phyloP scores from a whole-genome alignment of 2,113 vertebrate genomes.

The Ascaphus truei region DNA sequence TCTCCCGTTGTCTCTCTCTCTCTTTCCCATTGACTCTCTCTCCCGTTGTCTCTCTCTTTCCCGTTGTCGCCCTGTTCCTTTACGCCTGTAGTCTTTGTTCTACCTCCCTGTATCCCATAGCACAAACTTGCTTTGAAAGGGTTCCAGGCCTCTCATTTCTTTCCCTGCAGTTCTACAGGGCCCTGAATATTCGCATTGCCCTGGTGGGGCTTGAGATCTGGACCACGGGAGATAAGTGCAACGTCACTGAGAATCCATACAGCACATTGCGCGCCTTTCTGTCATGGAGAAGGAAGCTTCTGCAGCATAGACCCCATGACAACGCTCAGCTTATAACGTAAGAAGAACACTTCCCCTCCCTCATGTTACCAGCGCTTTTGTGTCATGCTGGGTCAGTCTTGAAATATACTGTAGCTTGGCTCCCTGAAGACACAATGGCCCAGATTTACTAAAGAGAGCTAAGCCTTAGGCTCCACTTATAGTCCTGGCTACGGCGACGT shows the following conservation, averaged over 20 bases:
- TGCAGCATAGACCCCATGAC: conserved; percentile 77
- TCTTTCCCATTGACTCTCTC: neutral
- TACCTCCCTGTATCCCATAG: too few species aligned
- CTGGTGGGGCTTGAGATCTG: conserved; percentile 91
- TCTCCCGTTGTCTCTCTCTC: neutral
- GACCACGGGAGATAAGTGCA: conserved; percentile 74
- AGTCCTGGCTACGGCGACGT: too few species aligned
- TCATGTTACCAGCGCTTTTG: too few species aligned
- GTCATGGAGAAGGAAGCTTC: conserved; percentile 83
- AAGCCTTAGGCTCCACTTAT: too few species aligned
- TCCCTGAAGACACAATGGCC: neutral
- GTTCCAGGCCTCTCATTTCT: neutral
- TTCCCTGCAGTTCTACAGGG: conserved; percentile 81
- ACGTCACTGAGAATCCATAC: conserved; percentile 81
- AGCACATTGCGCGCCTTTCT: conserved; percentile 87
- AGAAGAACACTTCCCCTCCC: conserved; percentile 42
- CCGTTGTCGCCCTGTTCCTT: too few species aligned
- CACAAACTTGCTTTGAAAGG: neutral
- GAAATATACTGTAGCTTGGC: conserved; percentile 11
- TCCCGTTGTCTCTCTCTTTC: neutral
- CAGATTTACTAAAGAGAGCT: too few species aligned
- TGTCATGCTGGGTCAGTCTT: neutral
- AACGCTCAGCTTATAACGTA: conserved; percentile 97
- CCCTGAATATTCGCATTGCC: conserved; percentile 86
- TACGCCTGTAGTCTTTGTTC: too few species aligned